A percentile compares a stretch with the other conserved stretches of the same genome.
Evolutionary conservation across 2,888 invertebrate species (phyloP).

Genomic region (Morpho helenor): DNA sequence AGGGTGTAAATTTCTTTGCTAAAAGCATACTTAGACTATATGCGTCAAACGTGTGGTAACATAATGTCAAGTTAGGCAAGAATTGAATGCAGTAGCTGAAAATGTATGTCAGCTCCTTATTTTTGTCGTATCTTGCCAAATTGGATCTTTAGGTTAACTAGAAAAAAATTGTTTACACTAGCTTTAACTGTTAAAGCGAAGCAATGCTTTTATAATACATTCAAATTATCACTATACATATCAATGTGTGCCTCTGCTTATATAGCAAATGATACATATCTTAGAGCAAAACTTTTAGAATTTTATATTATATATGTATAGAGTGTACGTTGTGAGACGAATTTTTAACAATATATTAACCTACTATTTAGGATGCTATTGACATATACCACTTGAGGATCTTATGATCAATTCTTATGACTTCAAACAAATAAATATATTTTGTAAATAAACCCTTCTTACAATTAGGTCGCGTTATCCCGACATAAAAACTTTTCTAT

Average conservation of each 20-base stretch:
- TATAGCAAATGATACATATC: constrained; percentile 73
- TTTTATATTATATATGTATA: constrained; percentile 55
- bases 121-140: neutral
- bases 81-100: too few relatives aligned
- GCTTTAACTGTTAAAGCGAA: constrained; percentile 70
- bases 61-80: too few relatives aligned
- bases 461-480: constrained; percentile 53
- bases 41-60: too few relatives aligned
- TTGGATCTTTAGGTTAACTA: constrained; percentile 21
- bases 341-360: constrained; percentile 68
- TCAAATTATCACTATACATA: constrained; percentile 62
- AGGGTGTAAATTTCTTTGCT: too few relatives aligned
- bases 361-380: constrained; percentile 66
- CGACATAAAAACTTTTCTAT: constrained; percentile 47
- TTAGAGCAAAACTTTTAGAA: constrained; percentile 67
- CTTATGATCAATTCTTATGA: constrained; percentile 79
- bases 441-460: constrained; percentile 70
- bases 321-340: constrained; percentile 65
- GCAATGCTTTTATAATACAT: constrained; percentile 40
- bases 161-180: constrained; percentile 36
- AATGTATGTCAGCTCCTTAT: neutral
- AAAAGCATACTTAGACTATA: too few relatives aligned
- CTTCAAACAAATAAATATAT: constrained; percentile 67
- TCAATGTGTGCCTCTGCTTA: constrained; percentile 77
- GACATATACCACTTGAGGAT: constrained; percentile 68